Evolutionary conservation across 2,113 vertebrate genomes (phyloP).

Genomic region (Muntiacus muntjak): DNA sequence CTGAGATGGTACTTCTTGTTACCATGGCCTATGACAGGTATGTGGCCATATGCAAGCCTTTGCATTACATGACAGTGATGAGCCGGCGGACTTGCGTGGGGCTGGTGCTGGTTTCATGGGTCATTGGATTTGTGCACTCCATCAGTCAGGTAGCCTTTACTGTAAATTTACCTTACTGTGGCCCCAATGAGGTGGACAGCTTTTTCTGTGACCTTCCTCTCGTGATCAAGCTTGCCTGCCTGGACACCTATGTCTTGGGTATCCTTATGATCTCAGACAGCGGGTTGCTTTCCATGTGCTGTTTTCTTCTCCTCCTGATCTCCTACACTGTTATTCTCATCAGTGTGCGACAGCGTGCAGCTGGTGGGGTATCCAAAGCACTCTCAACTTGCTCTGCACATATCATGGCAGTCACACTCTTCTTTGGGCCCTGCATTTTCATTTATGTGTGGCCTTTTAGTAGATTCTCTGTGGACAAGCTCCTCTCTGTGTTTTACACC

Average conservation of each 20-base stretch:
- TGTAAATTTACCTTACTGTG: constrained; percentile 64
- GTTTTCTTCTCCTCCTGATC: constrained; percentile 43
- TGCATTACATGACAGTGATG: constrained; percentile 60
- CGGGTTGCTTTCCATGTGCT: constrained; percentile 30
- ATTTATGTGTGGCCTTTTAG: constrained; percentile 59
- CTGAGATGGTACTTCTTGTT: constrained; percentile 61
- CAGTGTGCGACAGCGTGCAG: background rate
- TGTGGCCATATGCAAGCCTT: constrained; percentile 61
- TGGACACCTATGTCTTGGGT: constrained; percentile 38
- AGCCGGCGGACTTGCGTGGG: background rate
- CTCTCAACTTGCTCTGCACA: constrained; percentile 56
- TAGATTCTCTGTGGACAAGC: constrained; percentile 45
- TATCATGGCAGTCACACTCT: constrained; percentile 21
- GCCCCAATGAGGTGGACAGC: constrained; percentile 43
- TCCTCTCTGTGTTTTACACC: constrained; percentile 67
- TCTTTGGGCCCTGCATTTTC: constrained; percentile 63
- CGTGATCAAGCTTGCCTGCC: constrained; percentile 59
- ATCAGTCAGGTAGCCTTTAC: constrained; percentile 57
- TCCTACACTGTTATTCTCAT: constrained; percentile 28
- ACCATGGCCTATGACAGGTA: constrained; percentile 68
- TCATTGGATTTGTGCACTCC: constrained; percentile 48
- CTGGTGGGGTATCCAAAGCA: background rate
- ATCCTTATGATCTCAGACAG: constrained; percentile 58
- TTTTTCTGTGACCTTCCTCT: constrained; percentile 66
- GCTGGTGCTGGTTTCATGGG: constrained; percentile 49